Conservation (phyloP, 2,113 vertebrate species). For the Sus scrofa region DNA sequence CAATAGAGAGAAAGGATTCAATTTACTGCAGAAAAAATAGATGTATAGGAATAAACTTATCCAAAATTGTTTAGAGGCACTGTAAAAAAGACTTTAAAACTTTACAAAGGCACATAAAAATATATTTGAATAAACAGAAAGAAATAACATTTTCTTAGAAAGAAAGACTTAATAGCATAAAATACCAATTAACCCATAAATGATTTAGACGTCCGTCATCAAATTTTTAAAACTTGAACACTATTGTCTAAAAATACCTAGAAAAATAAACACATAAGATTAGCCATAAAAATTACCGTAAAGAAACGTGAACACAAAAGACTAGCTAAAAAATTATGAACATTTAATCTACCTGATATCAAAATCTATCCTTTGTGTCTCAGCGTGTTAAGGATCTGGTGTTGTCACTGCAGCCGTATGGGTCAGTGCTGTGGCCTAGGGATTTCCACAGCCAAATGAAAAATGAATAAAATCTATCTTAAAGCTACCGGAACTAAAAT, state of each 20-base stretch:
- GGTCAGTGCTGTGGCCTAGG: too few relatives aligned
- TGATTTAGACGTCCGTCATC: conserved; percentile 52
- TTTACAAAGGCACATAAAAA: conserved; percentile 61
- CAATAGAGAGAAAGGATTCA: not conserved
- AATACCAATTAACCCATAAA: conserved; percentile 64
- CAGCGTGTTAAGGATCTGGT: too few relatives aligned
- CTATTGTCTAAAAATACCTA: conserved; percentile 38
- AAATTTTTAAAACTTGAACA: conserved; percentile 51
- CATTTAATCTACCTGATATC: conserved; percentile 24
- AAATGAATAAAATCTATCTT: not conserved
- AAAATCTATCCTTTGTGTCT: conserved; percentile 7
- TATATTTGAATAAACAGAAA: conserved; percentile 57
- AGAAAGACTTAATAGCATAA: conserved; percentile 56
- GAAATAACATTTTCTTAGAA: conserved; percentile 58
- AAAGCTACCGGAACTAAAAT: conserved; percentile 51
- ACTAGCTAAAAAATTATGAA: conserved; percentile 45
- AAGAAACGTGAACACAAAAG: conserved; percentile 4
- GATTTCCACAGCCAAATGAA: too few relatives aligned
- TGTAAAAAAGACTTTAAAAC: conserved; percentile 66
- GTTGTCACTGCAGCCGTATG: too few relatives aligned
- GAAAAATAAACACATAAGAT: conserved; percentile 1
- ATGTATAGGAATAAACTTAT: conserved; percentile 45
- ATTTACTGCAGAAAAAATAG: conserved; percentile 53
- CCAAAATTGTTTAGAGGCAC: conserved; percentile 67
- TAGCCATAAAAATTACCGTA: conserved; percentile 4